Evolutionary conservation across 2,888 invertebrate genomes (phyloP).

Genomic region (Pachliopta kotzebuea): DNA sequence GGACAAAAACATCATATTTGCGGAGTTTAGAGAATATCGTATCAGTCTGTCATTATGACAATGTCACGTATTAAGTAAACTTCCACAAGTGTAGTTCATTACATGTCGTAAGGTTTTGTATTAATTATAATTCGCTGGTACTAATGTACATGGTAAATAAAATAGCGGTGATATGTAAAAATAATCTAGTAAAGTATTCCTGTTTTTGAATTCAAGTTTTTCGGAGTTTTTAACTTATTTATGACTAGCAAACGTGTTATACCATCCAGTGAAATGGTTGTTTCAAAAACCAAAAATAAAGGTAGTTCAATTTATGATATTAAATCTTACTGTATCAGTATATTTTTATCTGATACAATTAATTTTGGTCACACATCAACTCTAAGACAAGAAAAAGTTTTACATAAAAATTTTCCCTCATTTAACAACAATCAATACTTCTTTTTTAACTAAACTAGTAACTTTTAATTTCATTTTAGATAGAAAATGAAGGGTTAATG

Average conservation of each 20-base stretch:
- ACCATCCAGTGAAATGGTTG: slow-evolving; percentile 54
- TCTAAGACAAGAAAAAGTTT: background rate
- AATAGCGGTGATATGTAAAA: slow-evolving; percentile 13
- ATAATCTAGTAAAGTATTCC: background rate
- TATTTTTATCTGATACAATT: background rate
- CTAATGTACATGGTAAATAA: background rate
- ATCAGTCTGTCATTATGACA: background rate
- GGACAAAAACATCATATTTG: too few species aligned
- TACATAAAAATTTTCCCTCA: too few species aligned
- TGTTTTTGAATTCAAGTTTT: slow-evolving; percentile 2
- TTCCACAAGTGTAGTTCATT: background rate
- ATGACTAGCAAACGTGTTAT: slow-evolving; percentile 47
- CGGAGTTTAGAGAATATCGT: too few species aligned
- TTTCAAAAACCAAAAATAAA: slow-evolving; percentile 57
- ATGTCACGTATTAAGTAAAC: background rate
- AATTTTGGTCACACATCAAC: background rate
- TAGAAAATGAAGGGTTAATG: background rate
- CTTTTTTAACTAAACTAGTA: too few species aligned
- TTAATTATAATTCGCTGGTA: background rate
- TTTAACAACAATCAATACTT: too few species aligned
- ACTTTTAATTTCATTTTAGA: too few species aligned
- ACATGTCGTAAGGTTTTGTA: background rate
- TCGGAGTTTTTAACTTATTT: slow-evolving; percentile 26
- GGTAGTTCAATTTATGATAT: slow-evolving; percentile 36
- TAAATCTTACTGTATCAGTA: background rate